These are phyloP conservation scores for human (Homo sapiens) DNA, from an alignment of 2,113 vertebrate genomes.

Conservation along the genomic window GRCh38 chr1:175662001-175662500, in stretches of 20 bases:
- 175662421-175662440: background rate
- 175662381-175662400: background rate
- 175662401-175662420: background rate
- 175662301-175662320: background rate
- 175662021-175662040: background rate
- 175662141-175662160: background rate
- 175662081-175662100: background rate
- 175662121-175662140: background rate
- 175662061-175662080: background rate
- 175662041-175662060: background rate
- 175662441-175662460: background rate
- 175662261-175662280: background rate
- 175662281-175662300: background rate
- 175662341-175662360: background rate
- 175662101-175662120: background rate
- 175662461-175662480: background rate
- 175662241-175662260: background rate
- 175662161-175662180: background rate
- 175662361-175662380: background rate
- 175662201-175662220: background rate
- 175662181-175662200: fast-evolving
- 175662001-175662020: background rate
- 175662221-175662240: background rate
- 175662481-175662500: background rate
- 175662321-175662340: background rate